Evolutionary conservation across 2,113 vertebrate species (phyloP), one percentile per base, ranked within the genome.

Genomic region (Pica pica): DNA sequence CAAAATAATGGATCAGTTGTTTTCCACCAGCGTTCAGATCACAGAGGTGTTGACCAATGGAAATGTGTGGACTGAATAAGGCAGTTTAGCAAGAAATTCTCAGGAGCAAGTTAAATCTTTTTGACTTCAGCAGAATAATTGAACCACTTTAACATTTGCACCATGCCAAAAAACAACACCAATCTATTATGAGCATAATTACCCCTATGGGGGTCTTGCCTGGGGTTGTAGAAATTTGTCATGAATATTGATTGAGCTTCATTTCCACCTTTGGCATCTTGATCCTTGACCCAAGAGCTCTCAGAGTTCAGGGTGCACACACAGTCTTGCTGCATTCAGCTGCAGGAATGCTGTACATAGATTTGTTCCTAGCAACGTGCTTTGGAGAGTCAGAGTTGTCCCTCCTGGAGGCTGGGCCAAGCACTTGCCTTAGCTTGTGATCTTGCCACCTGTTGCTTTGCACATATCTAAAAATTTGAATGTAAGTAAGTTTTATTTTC

Each of bases 121-220:
- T 57, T 39, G 27, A 68, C 49, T 93, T 91, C 33, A 23, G 47
- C 10, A 39, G 44, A 39, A 64, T 65, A 80, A 53, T 47, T 15
- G 16, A 61, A 73, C 56, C 31, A 24, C 23, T 80, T 67, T 17
- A 47, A 24, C 28, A 20, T 68, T 56, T 59, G 13, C 23, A 7
- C 23, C 1, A 2, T 0, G 9, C 13, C 0, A 0, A 64, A 80
- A 74, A n/a, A 11, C 0, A 3, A 3, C 9, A 21, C 12, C 33
- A 4, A 8, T 47, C 27, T 56, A 60, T 30, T 16, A 49, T n/a
- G 28, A 37, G 7, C 7, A 0, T 37, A 44, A 37, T 56, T 47
- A 16, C 23, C 23, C 10, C n/a, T 37, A 6, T 10, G 5, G 23
- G 11, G 7, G 13, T 55, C 42, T 79, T 21, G 37, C 8, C 4